Evolutionary conservation across 2,888 invertebrate genomes (phyloP).

Genomic region (Monoplex corrugatus): DNA sequence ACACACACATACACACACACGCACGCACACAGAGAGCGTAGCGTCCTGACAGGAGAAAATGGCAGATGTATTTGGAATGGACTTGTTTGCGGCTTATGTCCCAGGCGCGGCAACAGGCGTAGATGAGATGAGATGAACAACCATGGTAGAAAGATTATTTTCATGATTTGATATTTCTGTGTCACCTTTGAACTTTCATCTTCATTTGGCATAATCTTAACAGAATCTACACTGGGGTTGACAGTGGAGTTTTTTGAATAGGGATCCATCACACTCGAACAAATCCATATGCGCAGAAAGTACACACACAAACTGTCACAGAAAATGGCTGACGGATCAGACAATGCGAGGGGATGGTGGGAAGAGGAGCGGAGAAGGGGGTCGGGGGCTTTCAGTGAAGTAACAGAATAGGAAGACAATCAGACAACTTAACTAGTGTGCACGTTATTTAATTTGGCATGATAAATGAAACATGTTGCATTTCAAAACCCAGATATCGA

Average conservation of each 20-base stretch:
- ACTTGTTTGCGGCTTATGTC: too few relatives aligned
- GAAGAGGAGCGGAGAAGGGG: neutral
- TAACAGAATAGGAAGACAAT: neutral
- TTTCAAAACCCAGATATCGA: too few relatives aligned
- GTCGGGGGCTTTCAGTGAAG: neutral
- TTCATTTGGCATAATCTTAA: too few relatives aligned
- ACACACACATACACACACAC: too few relatives aligned
- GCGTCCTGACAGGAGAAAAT: too few relatives aligned
- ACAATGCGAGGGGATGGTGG: neutral
- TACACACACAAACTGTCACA: neutral
- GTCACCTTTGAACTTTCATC: too few relatives aligned
- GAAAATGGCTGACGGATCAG: neutral
- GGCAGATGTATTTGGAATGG: too few relatives aligned
- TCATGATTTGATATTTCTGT: too few relatives aligned
- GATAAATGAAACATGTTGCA: neutral
- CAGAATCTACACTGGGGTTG: neutral
- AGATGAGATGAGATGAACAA: too few relatives aligned
- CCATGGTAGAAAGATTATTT: too few relatives aligned
- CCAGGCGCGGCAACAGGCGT: too few relatives aligned
- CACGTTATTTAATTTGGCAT: neutral
- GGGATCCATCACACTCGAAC: neutral
- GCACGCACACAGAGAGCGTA: too few relatives aligned
- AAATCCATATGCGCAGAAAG: neutral
- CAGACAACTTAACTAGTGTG: neutral
- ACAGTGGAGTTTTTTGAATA: neutral